phyloP scores from a whole-genome alignment of 2,888 invertebrate species.

The Lasioglossum pauxillum region DNA sequence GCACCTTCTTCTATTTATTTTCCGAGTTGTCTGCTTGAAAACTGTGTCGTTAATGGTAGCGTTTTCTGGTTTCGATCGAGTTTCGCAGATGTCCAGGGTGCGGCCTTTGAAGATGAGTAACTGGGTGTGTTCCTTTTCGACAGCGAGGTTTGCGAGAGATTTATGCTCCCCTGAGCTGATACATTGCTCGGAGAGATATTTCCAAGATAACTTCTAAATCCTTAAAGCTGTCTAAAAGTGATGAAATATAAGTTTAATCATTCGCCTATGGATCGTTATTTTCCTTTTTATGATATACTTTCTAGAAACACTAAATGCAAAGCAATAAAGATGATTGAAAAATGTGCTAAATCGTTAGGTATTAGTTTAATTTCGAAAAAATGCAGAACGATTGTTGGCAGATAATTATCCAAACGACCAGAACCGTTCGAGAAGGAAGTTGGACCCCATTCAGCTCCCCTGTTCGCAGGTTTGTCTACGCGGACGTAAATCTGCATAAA shows the following conservation, averaged over 20 bases:
- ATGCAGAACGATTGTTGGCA: not conserved
- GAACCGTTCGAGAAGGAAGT: not conserved
- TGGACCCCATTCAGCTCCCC: not conserved
- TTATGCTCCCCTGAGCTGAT: not conserved
- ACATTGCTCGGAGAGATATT: not conserved
- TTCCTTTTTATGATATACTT: not conserved
- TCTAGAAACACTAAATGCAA: no score
- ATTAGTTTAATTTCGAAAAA: not conserved
- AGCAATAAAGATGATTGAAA: not conserved
- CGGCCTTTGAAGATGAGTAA: not conserved
- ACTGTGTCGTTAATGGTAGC: not conserved
- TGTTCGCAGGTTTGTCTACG: not conserved
- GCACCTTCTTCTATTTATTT: not conserved
- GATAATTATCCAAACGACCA: not conserved
- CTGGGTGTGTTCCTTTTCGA: not conserved
- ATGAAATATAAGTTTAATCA: not conserved
- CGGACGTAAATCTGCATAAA: conserved; percentile 8
- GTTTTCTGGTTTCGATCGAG: not conserved
- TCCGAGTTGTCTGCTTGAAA: not conserved
- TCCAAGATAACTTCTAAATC: not conserved
- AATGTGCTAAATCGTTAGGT: not conserved
- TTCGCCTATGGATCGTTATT: not conserved
- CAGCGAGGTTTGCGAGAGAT: not conserved
- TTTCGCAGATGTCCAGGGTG: not conserved
- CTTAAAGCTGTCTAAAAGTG: not conserved